Conservation (phyloP, 2,888 invertebrate species). For the Lampropteryx suffumata region DNA sequence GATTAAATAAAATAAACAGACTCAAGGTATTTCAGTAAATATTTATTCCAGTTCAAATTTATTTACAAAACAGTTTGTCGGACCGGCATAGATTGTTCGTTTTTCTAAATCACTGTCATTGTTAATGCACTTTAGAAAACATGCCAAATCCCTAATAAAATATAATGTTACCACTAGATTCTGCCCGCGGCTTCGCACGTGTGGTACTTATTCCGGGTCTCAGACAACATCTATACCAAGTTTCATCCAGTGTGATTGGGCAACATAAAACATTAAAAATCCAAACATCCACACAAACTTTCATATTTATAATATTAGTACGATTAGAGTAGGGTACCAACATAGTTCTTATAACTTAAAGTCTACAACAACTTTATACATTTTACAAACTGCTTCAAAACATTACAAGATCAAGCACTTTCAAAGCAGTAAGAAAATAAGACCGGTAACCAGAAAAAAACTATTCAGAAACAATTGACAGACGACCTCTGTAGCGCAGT, state of each 20-base stretch:
- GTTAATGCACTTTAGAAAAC: background rate
- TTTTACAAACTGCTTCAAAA: background rate
- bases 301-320: too few species aligned
- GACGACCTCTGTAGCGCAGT: too few species aligned
- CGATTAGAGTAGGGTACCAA: too few species aligned
- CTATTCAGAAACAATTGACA: background rate
- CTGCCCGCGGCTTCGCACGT: too few species aligned
- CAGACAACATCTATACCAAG: too few species aligned
- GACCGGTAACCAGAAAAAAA: background rate
- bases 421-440: background rate
- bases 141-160: background rate
- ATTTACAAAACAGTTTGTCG: constrained; percentile 28
- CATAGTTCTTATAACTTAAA: constrained; percentile 2
- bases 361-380: background rate
- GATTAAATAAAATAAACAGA: background rate
- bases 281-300: too few species aligned
- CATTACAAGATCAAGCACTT: background rate
- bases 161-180: constrained; percentile 1
- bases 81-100: constrained; percentile 4
- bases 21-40: constrained; percentile 7
- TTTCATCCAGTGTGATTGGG: too few species aligned
- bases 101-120: background rate
- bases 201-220: too few species aligned
- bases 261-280: too few species aligned
- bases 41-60: constrained; percentile 18